Base-by-base conservation (phyloP, 1,140 invertebrate genomes). In the Atopsyche davidsoni region DNA sequence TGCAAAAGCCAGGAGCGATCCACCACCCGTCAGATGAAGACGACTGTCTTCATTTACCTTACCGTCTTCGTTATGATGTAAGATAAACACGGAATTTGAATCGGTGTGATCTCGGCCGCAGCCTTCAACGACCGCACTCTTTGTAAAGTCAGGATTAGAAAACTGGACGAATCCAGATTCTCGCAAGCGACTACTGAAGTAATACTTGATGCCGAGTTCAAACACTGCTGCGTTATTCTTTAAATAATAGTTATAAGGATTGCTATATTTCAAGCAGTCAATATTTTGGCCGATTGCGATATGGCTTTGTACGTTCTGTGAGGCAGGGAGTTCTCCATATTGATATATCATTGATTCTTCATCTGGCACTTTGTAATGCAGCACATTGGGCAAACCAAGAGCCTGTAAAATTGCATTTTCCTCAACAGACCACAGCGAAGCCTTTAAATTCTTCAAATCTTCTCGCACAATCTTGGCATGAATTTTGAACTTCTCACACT, bases 91-190 rank as follows among this genome's bases (percentile, higher is more conserved):
- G 16, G 66, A 51, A 13, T 62, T 59, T 1, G 75, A 67, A 60
- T 79, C 66, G 14, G 70, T 68, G 48, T 79, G 77, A 61, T 81
- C 67, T 10, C 73, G 56, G 11, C 81, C 79, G 58, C 77, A 79
- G 3, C 80, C 85, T 68, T 87, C 84, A 4, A 85, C 67, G 14
- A 87, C 62, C 1, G 81, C 57, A 62, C 82, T 84, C 44, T 78
- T 77, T 31, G 70, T 65, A 65, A 86, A 85, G 65, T 86, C 83
- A 4, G 81, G 64, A 66, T 81, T 81, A 7, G 78, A 79, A 65
- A 81, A 77, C 39, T 74, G 73, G 0, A 62, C 64, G 58, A 72
- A 80, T 17, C 72, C 69, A 14, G 64, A 55, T 10, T 75, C 60
- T 59, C 67, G 61, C 1, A 82, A 62, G 40, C 67, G 58, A 4